Evolutionary conservation across 2,797 vertebrate species (phyloP), one percentile per base, ranked within the genome.

Genomic region (Spea hammondii): DNA sequence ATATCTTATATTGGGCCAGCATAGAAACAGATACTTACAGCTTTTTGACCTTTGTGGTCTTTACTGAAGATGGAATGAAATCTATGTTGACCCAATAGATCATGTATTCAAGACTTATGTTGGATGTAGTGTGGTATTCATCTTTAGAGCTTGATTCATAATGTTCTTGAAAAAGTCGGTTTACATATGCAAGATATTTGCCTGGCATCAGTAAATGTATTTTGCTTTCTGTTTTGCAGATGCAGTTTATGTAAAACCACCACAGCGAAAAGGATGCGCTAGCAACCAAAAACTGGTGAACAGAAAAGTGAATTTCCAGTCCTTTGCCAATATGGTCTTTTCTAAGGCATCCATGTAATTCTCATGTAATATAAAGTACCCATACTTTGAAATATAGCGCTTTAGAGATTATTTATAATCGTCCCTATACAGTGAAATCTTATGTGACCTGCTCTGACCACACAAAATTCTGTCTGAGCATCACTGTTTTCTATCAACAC

Each of bases 211-310:
- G 32, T 32, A 32, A 32, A 32, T 32, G 32, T 47, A 8, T 66
- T 66, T 46, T 59, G 32, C 55, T 60, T 65, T 75, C 55, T 78
- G 72, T 76, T 12, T 87, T 77, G 48, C 87, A 91, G 90, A 90
- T 91, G 88, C 90, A 91, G 82, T 91, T 91, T 64, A 90, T 91
- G 90, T 91, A 88, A 82, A 88, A 62, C 78, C 78, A 59, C 88
- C 88, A 89, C 89, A 89, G 87, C 88, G 86, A 74, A 83, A 85
- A 86, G 88, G 87, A 83, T 78, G 72, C 50, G 82, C 86, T 83
- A 86, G 82, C 84, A 88, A 90, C 89, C 89, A 91, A 91, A 91
- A 88, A 87, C 84, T 87, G 88, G 89, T 89, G 85, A 85, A 87
- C 86, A 86, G 82, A 85, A 87, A 86, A 86, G 83, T 82, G 79